A percentile compares a stretch with the other conserved stretches of the same genome.
These are phyloP conservation scores for Pinna nobilis DNA, from an alignment of 1,140 invertebrate genomes.

Conservation along the genomic window DNA sequence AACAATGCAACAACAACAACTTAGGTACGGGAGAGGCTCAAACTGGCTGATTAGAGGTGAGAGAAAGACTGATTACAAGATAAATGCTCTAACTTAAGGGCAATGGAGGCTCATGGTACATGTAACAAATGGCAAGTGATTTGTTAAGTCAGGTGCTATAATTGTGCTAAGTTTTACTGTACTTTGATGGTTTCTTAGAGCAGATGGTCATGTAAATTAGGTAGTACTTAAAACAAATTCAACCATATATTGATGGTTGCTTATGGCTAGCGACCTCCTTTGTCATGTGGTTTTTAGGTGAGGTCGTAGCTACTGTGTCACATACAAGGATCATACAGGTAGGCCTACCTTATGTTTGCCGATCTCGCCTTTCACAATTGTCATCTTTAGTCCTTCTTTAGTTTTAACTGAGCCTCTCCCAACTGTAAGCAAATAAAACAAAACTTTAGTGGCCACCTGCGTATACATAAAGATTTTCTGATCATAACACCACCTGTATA, in stretches of 20 bases:
- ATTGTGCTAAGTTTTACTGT: background rate
- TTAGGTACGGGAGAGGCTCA: no score
- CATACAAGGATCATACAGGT: background rate
- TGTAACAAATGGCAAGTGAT: background rate
- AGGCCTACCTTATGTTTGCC: slow-evolving; percentile 11
- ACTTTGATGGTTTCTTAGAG: background rate
- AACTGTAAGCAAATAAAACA: no score
- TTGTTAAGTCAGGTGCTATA: background rate
- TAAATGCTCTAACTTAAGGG: no score
- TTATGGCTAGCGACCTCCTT: background rate
- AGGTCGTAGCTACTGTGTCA: background rate
- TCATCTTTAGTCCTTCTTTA: slow-evolving; percentile 6
- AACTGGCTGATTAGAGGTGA: no score
- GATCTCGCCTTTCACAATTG: slow-evolving; percentile 16
- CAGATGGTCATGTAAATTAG: no score
- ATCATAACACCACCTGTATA: no score
- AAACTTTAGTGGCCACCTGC: no score
- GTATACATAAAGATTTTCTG: no score
- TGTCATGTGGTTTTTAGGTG: background rate
- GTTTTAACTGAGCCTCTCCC: background rate
- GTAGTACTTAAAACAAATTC: background rate
- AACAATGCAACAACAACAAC: no score
- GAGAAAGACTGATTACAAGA: no score
- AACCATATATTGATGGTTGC: background rate
- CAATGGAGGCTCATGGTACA: no score